These are phyloP conservation scores for Siphonodentalium dalli DNA, from an alignment of 2,888 invertebrate genomes.

Conservation along the genomic window DNA sequence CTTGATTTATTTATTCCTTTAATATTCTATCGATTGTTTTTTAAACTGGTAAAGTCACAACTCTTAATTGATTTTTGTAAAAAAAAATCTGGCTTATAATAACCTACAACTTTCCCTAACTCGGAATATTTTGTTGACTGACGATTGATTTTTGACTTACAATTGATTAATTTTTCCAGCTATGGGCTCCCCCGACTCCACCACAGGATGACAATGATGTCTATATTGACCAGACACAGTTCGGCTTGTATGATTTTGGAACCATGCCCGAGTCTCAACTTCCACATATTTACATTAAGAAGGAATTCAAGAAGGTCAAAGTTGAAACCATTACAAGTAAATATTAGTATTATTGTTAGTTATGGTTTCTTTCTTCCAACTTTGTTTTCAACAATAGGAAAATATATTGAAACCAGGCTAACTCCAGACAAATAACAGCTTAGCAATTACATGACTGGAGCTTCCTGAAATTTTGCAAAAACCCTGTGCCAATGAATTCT, in stretches of 20 bases:
- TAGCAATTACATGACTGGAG: too few relatives aligned
- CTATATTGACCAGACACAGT: constrained; percentile 85
- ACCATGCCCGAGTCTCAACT: constrained; percentile 81
- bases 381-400: too few relatives aligned
- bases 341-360: constrained; percentile 17
- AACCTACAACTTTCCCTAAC: neutral
- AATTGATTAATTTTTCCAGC: constrained; percentile 70
- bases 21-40: neutral
- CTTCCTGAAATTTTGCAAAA: too few relatives aligned
- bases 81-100: neutral
- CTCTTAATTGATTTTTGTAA: too few relatives aligned
- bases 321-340: constrained; percentile 69
- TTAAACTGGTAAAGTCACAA: neutral
- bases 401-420: too few relatives aligned
- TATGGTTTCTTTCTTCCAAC: neutral
- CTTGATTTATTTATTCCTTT: neutral
- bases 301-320: constrained; percentile 76
- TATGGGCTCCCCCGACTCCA: constrained; percentile 97
- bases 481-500: too few relatives aligned
- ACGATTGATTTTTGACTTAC: neutral
- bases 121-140: neutral
- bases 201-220: constrained; percentile 91
- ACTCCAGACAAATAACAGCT: too few relatives aligned
- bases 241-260: constrained; percentile 80
- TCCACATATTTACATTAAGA: constrained; percentile 81